Evolutionary conservation across 2,113 vertebrate genomes (phyloP), one percentile per base, ranked within the genome.

Genomic region (Neofelis nebulosa): DNA sequence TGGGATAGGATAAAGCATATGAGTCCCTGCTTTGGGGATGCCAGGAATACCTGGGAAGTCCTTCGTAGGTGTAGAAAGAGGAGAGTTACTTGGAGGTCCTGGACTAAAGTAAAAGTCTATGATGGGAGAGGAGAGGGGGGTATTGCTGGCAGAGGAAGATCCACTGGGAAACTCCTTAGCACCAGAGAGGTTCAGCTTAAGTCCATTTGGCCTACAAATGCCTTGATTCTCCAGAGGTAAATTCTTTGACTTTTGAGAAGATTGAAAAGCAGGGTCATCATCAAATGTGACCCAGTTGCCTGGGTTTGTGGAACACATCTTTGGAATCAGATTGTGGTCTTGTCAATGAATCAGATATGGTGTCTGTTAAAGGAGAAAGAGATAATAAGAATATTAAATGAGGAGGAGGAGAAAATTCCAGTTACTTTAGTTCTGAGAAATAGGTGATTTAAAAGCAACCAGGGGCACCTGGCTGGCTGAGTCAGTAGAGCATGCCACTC

Each of bases 201-300:
- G 99, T n/a, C 99, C 99, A 55, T 99, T 99, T 79, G 99, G 99
- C 98, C 99, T 99, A 69, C 99, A 99, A 3, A 99, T 97, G 3
- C 98, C 98, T 97, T 98, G 98, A 97, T 86, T 98, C 94, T 98
- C 98, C 76, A 36, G 96, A 94, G 38, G 98, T 92, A 92, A 98
- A 98, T 92, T 97, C 96, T 55, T 97, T 2, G 98, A 61, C 97
- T 99, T 99, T 97, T 99, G 99, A 97, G 99, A 98, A 2, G 99
- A 98, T 5, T 99, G 98, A 93, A 99, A 99, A 6, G 99, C 93
- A 0, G 99, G 98, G 91, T 99, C 99, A 0, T 99, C 99, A 79
- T 99, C 99, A 85, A 99, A 99, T 5, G 99, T 99, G 97, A 99
- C 99, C 99, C 99, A 99, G 92, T 99, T 99, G 87, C 99, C 99